Conservation (phyloP, 2,113 vertebrate species). For the Charina bottae region DNA sequence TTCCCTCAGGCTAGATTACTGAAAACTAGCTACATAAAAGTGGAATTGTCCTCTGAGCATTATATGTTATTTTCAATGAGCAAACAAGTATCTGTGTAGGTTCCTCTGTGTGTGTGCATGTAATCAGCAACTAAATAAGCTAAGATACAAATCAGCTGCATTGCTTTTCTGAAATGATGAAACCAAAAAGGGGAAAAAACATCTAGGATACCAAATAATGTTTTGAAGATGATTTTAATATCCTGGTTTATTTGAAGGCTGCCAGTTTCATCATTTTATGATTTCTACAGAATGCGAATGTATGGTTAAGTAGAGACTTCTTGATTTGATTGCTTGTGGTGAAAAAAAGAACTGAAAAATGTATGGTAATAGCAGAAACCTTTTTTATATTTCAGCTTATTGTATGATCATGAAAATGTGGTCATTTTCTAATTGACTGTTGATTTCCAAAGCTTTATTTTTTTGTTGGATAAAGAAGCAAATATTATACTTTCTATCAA, state of each 20-base stretch:
- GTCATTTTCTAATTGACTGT: neutral
- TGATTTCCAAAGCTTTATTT: neutral
- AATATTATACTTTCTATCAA: neutral
- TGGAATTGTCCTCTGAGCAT: conserved; percentile 47
- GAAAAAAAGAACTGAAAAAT: neutral
- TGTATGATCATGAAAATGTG: neutral
- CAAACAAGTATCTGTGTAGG: neutral
- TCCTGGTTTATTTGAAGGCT: neutral
- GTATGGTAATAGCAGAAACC: neutral
- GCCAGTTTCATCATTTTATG: neutral
- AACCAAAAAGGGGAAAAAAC: neutral
- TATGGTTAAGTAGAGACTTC: neutral
- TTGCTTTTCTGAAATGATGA: neutral
- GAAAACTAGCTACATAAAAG: conserved; percentile 41
- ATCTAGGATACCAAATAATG: neutral
- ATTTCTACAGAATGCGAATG: neutral
- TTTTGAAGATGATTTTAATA: neutral
- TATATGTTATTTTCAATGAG: conserved; percentile 46
- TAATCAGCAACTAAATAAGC: neutral
- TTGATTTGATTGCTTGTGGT: neutral
- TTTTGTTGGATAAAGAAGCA: neutral
- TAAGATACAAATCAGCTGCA: neutral
- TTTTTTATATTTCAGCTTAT: neutral
- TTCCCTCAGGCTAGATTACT: conserved; percentile 38
- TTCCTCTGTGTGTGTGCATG: neutral